Conservation (phyloP, 2,888 invertebrate species). For the Alitta virens region DNA sequence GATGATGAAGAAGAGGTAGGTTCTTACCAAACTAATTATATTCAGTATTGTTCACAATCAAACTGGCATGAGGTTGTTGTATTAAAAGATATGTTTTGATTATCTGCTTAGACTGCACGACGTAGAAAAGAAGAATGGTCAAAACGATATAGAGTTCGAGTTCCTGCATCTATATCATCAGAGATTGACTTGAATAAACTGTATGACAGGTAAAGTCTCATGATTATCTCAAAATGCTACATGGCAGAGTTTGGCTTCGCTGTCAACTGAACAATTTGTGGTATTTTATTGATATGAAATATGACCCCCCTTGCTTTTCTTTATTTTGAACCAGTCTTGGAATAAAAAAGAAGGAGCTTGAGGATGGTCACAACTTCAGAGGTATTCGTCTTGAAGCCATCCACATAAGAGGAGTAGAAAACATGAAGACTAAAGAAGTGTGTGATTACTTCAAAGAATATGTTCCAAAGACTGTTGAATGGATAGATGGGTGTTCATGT, state of each 20-base stretch:
- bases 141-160: not conserved
- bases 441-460: conserved; percentile 76
- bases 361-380: not conserved
- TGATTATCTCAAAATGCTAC: no score
- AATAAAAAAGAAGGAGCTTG: not conserved
- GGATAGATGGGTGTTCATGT: conserved; percentile 79
- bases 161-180: conserved; percentile 45
- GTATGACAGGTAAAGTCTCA: conserved; percentile 56
- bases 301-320: no score
- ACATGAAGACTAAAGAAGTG: conserved; percentile 75
- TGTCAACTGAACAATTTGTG: no score
- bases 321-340: not conserved
- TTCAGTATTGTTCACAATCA: no score
- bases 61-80: no score
- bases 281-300: no score
- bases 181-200: conserved; percentile 58
- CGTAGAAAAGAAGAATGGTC: no score
- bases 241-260: no score
- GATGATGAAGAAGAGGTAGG: no score
- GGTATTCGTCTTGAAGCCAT: conserved; percentile 64
- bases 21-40: no score
- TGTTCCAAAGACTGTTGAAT: conserved; percentile 75
- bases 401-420: conserved; percentile 73
- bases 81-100: no score
- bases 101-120: no score